These are phyloP conservation scores for Hydrotaea diabolus DNA, from an alignment of 2,888 invertebrate species.

Conservation along the genomic window DNA sequence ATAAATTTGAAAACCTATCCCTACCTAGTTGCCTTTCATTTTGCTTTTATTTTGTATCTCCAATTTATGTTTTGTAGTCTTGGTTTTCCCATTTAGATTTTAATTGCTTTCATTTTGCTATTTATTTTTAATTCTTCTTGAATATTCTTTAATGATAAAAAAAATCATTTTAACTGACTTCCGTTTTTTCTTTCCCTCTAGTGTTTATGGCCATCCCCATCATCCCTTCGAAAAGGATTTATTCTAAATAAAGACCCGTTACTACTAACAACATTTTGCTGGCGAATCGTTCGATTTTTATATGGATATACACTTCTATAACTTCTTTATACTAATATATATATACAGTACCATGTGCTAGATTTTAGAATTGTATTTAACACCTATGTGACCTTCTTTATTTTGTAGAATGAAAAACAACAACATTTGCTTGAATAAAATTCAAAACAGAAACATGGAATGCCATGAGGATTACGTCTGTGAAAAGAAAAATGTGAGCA, in stretches of 20 bases:
- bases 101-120: neutral
- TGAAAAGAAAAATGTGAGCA: no score
- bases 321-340: neutral
- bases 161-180: conserved; percentile 18
- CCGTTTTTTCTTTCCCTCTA: conserved; percentile 75
- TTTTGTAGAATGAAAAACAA: neutral
- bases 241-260: conserved; percentile 78
- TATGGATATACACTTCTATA: neutral
- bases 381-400: conserved; percentile 1
- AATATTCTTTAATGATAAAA: no score
- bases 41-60: neutral
- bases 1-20: no score
- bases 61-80: conserved; percentile 18
- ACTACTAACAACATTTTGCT: conserved; percentile 28
- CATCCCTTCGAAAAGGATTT: conserved; percentile 85
- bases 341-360: neutral
- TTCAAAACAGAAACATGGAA: no score
- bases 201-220: conserved; percentile 83
- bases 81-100: neutral
- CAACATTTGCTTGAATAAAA: conserved; percentile 17
- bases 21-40: neutral
- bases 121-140: no score
- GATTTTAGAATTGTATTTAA: neutral
- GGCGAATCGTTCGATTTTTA: neutral
- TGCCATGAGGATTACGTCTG: no score